A percentile compares a stretch with the other conserved stretches of the same genome.
Evolutionary conservation across 2,113 vertebrate genomes (phyloP).

Genomic region (Columba livia): DNA sequence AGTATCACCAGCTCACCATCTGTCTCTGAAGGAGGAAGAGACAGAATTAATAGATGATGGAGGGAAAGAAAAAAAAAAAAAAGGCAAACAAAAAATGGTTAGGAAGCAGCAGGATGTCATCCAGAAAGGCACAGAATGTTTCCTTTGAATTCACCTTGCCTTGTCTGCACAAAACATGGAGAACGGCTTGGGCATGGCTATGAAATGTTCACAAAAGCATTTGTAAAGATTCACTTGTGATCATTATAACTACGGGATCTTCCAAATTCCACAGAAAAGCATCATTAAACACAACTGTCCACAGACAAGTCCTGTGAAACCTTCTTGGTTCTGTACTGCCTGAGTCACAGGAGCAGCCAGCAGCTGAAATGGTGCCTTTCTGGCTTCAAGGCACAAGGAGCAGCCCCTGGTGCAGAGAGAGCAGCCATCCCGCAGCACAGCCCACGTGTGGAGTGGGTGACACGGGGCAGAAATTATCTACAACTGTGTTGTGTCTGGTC

Average conservation of each 20-base stretch:
- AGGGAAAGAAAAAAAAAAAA: neutral
- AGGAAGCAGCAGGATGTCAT: slow-evolving; percentile 28
- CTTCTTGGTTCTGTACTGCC: neutral
- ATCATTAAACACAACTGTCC: neutral
- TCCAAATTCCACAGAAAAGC: neutral
- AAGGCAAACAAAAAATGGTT: neutral
- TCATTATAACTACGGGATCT: neutral
- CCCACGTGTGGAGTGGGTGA: rapidly evolving
- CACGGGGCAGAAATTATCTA: neutral
- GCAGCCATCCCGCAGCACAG: neutral
- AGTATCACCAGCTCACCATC: slow-evolving; percentile 56
- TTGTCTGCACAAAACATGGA: neutral
- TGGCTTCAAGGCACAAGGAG: neutral
- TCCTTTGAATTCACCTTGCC: slow-evolving; percentile 16
- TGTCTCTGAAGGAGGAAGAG: slow-evolving; percentile 55
- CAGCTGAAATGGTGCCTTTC: neutral
- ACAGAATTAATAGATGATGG: neutral
- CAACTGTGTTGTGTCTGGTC: neutral
- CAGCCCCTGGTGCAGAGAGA: neutral
- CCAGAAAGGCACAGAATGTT: neutral
- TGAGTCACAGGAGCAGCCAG: neutral
- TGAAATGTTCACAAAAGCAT: neutral
- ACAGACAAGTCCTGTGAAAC: neutral
- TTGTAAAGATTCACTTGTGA: neutral
- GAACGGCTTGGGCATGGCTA: neutral